Base-by-base conservation (phyloP, 1,140 invertebrate species). In the Drosophila ironensis region DNA sequence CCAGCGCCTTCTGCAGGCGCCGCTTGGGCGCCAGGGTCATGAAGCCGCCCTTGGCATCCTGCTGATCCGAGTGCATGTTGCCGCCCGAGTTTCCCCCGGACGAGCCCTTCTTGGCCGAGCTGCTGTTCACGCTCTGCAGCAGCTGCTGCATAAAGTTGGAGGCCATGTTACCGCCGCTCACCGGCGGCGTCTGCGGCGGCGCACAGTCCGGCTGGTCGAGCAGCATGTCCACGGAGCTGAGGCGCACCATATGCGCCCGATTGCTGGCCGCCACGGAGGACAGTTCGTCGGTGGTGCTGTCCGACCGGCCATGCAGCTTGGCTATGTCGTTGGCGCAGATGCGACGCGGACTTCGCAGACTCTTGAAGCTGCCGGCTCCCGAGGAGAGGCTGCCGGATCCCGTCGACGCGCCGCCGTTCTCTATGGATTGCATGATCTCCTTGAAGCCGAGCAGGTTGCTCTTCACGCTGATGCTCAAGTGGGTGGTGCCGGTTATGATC, bases 391-490 rank as follows among this genome's bases (percentile, higher is more conserved):
- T 42, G 11, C 67, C 67, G 0, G 60, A 20, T 5, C 69, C 52
- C 6, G 41, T 94, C 19, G 52, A 27, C 5, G 68, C 68, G 9
- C 72, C 61, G 90, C 96, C 96, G 8, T 80, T 54, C 63, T 97
- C 96, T 27, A 96, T 94, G 56, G 95, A 94, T 82, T 95, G 93
- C 60, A 98, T 92, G 94, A 97, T 97, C 91, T 98, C 96, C 90
- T 94, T 94, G 86, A 94, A 94, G 25, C 92, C 91, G 63, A 98
- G 92, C 63, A 99, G 93, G 93, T 99, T 99, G 72, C 97, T 98
- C 92, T 99, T 99, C 9, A 99, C 97, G 30, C 96, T 97, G 71
- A 99, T 96, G 89, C 96, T 97, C 30, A 99, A 92, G 91, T 99
- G 98, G 45, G 98, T 99, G 16, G 97, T 97, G 33, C 96, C 95